These are phyloP conservation scores for Polydrusus cervinus DNA, from an alignment of 2,888 invertebrate species.

Conservation along the genomic window DNA sequence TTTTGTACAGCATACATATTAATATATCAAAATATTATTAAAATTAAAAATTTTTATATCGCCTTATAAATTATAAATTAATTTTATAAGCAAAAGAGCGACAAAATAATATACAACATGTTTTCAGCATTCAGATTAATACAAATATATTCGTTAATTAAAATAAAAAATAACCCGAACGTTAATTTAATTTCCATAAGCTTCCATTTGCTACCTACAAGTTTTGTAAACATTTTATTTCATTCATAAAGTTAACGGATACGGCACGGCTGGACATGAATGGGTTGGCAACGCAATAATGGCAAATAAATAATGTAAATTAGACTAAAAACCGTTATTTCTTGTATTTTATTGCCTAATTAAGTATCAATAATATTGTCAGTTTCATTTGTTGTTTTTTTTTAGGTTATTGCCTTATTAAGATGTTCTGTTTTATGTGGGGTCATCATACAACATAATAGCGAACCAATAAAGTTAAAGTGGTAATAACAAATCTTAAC, in stretches of 20 bases:
- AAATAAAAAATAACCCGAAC: background rate
- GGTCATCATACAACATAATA: too few relatives aligned
- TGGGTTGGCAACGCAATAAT: conserved; percentile 2
- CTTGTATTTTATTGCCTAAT: conserved; percentile 4
- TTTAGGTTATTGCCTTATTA: background rate
- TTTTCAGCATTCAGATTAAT: too few relatives aligned
- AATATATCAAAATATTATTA: too few relatives aligned
- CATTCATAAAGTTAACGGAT: conserved; percentile 14
- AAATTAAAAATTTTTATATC: too few relatives aligned
- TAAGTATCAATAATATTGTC: background rate
- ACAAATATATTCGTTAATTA: too few relatives aligned
- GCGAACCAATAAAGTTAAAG: too few relatives aligned
- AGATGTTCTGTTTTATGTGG: too few relatives aligned
- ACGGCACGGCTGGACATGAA: conserved; percentile 3
- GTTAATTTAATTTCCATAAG: background rate
- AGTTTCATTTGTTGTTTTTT: background rate
- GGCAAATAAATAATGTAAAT: conserved; percentile 8
- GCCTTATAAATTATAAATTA: too few relatives aligned
- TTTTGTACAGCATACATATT: too few relatives aligned
- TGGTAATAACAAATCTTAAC: too few relatives aligned
- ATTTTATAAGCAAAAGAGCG: too few relatives aligned
- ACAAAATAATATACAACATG: too few relatives aligned
- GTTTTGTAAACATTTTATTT: background rate
- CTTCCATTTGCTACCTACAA: background rate
- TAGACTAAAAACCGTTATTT: background rate